A percentile compares a stretch with the other conserved stretches of the same genome.
Evolutionary conservation across 2,797 vertebrate genomes (phyloP).

Genomic region (Rallus crepitans): DNA sequence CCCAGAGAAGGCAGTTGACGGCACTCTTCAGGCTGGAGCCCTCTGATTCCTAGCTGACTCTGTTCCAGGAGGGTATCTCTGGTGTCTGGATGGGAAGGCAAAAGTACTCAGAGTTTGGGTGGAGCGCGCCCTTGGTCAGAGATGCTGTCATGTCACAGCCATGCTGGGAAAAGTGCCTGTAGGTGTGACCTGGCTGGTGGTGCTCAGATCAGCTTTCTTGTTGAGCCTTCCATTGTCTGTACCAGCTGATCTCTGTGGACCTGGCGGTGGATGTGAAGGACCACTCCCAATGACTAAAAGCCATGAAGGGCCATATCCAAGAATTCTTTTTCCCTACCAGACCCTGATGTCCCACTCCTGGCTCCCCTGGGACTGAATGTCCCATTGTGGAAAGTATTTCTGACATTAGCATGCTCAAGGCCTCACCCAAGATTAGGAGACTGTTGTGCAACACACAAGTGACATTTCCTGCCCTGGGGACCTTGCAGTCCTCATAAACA

Average conservation of each 20-base stretch:
- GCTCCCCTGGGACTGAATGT: background rate
- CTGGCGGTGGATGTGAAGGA: background rate
- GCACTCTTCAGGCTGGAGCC: background rate
- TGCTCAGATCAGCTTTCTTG: background rate
- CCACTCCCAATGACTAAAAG: background rate
- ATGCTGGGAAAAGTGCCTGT: background rate
- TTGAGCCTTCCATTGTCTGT: background rate
- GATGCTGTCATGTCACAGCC: background rate
- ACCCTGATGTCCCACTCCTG: background rate
- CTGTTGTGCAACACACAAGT: constrained; percentile 20
- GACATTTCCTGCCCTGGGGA: constrained; percentile 23
- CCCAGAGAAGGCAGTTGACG: background rate
- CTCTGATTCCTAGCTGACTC: background rate
- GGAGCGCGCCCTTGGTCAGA: background rate
- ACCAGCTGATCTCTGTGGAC: background rate
- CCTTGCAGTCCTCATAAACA: background rate
- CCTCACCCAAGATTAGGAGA: constrained; percentile 54
- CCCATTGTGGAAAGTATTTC: constrained; percentile 51
- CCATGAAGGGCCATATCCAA: background rate
- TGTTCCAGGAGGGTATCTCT: background rate
- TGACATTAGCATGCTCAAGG: constrained; percentile 21
- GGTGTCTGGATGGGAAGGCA: background rate
- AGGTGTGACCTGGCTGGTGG: background rate
- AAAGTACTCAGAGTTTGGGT: background rate
- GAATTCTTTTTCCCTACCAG: background rate